Evolutionary conservation across 64 coral and sea anemone species (phyloP), one percentile per base, ranked within the genome.

Genomic region (Stichodactyla mertensii): DNA sequence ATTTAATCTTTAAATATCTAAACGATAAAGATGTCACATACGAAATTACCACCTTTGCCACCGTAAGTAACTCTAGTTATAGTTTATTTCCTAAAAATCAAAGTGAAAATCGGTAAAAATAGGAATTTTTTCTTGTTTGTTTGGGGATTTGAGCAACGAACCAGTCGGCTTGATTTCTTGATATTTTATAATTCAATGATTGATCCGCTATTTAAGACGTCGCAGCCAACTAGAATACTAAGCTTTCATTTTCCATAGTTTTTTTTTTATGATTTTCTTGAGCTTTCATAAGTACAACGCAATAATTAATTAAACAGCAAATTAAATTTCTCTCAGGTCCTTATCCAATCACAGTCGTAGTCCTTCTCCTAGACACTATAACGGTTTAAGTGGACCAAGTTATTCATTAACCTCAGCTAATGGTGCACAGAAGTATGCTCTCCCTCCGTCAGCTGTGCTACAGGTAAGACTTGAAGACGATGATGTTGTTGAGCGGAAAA

Each of bases 21-120:
- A 36, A 10, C 15, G 55, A 61, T 85, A 61, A 58, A 85, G 4
- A 97, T 97, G 94, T 97, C 94, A 20, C 91, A 97, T 82, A 90
- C 94, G 6, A 89, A 88, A 83, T 77, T 97, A 18, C 94, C 94
- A 60, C 94, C 94, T 6, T 88, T 97, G 20, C 91, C 94, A 90
- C 94, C 88, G 94, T 97, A 88, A 97, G 94, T 97, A 59, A 52
- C 78, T 54, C 4, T 15, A 81, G 7, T n/a, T 4, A 81, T 1
- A 52, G 16, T 54, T 81, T 74, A 0, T 31, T 0, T 3, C 6
- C 7, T 11, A 23, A 31, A 74, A 27, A 74, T 66, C 4, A 27
- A 11, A 19, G 24, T 9, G 24, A 12, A 11, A 22, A 24, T 26
- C 23, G 10, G n/a, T 12, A 26, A 74, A 74, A 74, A 12, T 4